phyloP scores from a whole-genome alignment of 1,140 invertebrate species.

The Ylistrum balloti region DNA sequence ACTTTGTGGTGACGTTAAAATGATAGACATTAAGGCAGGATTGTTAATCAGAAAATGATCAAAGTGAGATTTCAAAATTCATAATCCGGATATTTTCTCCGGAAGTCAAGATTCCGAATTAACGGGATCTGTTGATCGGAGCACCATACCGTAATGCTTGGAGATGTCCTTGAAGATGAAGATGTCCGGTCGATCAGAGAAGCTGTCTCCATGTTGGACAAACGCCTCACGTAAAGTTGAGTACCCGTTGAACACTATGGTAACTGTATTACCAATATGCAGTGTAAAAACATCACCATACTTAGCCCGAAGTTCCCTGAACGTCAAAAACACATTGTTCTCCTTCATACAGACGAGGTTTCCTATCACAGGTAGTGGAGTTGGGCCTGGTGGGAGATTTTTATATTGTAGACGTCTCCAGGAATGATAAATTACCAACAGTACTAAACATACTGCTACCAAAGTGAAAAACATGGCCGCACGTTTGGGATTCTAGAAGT shows the following conservation, averaged over 20 bases:
- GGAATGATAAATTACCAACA: background rate
- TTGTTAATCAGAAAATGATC: too few species aligned
- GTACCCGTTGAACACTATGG: background rate
- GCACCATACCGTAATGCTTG: background rate
- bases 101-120: background rate
- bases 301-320: background rate
- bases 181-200: background rate
- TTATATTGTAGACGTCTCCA: background rate
- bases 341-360: background rate
- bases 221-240: background rate
- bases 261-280: background rate
- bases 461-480: background rate
- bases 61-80: too few species aligned
- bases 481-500: background rate
- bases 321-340: conserved; percentile 17
- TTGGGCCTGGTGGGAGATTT: background rate
- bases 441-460: background rate
- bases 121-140: background rate
- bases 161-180: background rate
- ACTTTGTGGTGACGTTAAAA: too few species aligned
- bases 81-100: too few species aligned
- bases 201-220: background rate
- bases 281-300: background rate
- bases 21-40: too few species aligned
- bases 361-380: background rate